Base-by-base conservation (phyloP, 2,113 vertebrate genomes). In the Eurypyga helias region DNA sequence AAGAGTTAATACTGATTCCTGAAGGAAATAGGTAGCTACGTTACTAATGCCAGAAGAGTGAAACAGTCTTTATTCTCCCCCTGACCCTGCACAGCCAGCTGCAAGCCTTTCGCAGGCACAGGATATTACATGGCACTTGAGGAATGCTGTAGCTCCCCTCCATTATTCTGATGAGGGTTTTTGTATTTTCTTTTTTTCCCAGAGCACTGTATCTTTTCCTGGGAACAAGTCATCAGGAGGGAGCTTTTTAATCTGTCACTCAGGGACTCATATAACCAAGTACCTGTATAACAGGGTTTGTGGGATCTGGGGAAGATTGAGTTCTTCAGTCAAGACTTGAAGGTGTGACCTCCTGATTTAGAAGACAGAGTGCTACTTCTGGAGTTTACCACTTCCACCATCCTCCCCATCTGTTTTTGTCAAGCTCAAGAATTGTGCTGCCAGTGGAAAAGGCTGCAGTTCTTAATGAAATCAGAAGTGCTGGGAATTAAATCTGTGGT, bases 261-360 rank as follows among this genome's bases (percentile, higher is more conserved):
- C 93, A 83, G 79, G 67, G 88, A 87, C 92, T 89, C 83, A 83
- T 73, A 97, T 78, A 94, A 92, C 79, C 85, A 83, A 90, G 83
- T 92, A 94, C 76, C 92, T 97, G 93, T 96, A 96, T 95, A 96
- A 96, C 92, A 95, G 95, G 90, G 90, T 96, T 97, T 96, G 88
- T 92, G 93, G 92, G 60, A 94, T 94, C 55, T 89, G 34, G 64
- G 57, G 64, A 93, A 96, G 95, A 96, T 89, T 96, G 97, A 96
- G 95, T 96, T 96, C 92, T 96, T 95, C 88, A 95, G 94, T 92
- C 94, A 93, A 89, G 95, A 96, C 95, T 95, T 84, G 90, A 96
- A 95, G 90, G 92, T 95, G 93, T 92, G 93, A 96, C 96, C 96
- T 93, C 88, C 93, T 96, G 95, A 97, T 96, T 96, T 94, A 92